A percentile compares a stretch with the other conserved stretches of the same genome.
phyloP scores from a whole-genome alignment of 2,888 invertebrate species.

The Drosophila koepferae region DNA sequence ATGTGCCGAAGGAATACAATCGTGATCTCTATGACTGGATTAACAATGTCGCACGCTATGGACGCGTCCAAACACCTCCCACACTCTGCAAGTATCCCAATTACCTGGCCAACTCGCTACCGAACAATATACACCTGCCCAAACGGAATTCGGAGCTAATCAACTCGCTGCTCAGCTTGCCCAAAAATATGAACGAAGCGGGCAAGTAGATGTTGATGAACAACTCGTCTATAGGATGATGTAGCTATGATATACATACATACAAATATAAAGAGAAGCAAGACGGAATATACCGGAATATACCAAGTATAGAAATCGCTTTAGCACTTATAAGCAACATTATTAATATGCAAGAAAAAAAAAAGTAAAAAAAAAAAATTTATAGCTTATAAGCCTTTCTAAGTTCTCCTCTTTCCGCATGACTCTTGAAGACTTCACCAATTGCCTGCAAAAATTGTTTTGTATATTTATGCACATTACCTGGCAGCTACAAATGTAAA shows the following conservation, averaged over 20 bases:
- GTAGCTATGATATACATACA: slow-evolving; percentile 21
- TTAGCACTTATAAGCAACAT: slow-evolving; percentile 20
- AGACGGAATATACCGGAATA: slow-evolving; percentile 18
- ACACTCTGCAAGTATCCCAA: slow-evolving; percentile 75
- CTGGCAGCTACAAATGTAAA: background rate
- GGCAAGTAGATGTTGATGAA: slow-evolving; percentile 86
- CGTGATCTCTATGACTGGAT: slow-evolving; percentile 83
- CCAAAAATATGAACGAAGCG: slow-evolving; percentile 91
- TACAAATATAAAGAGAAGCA: slow-evolving; percentile 24
- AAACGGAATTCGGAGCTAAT: slow-evolving; percentile 91
- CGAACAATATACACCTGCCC: slow-evolving; percentile 85
- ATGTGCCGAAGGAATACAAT: slow-evolving; percentile 83
- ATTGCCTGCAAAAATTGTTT: slow-evolving; percentile 7
- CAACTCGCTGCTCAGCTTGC: slow-evolving; percentile 91
- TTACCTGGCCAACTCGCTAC: slow-evolving; percentile 67
- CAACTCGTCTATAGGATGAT: slow-evolving; percentile 10
- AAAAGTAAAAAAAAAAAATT: background rate
- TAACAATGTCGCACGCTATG: slow-evolving; percentile 70
- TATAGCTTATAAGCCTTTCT: background rate
- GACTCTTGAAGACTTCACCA: slow-evolving; percentile 1
- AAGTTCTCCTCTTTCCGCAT: background rate
- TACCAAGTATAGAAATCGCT: slow-evolving; percentile 29
- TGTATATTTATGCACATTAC: background rate
- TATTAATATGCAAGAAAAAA: slow-evolving; percentile 21
- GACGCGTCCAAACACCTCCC: slow-evolving; percentile 66